Conservation (phyloP, 2,888 invertebrate species). For the Sesia bembeciformis region DNA sequence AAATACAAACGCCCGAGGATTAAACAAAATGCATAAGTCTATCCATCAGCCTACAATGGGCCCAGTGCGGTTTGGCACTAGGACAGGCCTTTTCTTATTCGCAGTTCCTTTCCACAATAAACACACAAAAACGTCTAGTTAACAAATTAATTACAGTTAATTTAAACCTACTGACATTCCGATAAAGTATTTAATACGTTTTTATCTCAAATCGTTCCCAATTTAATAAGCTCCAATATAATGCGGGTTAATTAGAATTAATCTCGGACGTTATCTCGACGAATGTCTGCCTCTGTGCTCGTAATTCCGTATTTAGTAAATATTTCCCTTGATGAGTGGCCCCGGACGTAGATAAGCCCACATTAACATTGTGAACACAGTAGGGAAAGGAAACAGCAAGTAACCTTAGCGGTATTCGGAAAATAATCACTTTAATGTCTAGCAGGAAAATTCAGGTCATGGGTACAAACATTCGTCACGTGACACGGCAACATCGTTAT, state of each 20-base stretch:
- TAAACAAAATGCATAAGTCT: too few relatives aligned
- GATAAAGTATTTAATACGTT: not conserved
- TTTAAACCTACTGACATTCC: not conserved
- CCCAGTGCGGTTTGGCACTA: too few relatives aligned
- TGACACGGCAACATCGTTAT: too few relatives aligned
- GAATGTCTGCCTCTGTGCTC: conserved; percentile 33
- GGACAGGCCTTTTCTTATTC: not conserved
- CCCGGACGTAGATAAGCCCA: conserved; percentile 34
- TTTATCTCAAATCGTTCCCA: conserved; percentile 14
- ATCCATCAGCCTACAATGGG: too few relatives aligned
- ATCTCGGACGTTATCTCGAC: conserved; percentile 49
- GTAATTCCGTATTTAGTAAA: conserved; percentile 59
- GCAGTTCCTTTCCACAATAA: not conserved
- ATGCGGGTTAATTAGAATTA: conserved; percentile 55
- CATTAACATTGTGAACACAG: conserved; percentile 26
- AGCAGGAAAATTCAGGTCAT: too few relatives aligned
- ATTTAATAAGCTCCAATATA: conserved; percentile 37
- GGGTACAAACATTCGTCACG: too few relatives aligned
- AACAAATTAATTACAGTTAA: not conserved
- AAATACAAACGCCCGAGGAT: too few relatives aligned
- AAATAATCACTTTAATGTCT: too few relatives aligned
- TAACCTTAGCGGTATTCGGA: too few relatives aligned
- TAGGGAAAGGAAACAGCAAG: too few relatives aligned
- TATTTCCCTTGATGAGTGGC: conserved; percentile 55
- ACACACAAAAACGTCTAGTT: not conserved